Conservation (phyloP, 2,888 invertebrate genomes). For the Macrosoma leucophasiata region DNA sequence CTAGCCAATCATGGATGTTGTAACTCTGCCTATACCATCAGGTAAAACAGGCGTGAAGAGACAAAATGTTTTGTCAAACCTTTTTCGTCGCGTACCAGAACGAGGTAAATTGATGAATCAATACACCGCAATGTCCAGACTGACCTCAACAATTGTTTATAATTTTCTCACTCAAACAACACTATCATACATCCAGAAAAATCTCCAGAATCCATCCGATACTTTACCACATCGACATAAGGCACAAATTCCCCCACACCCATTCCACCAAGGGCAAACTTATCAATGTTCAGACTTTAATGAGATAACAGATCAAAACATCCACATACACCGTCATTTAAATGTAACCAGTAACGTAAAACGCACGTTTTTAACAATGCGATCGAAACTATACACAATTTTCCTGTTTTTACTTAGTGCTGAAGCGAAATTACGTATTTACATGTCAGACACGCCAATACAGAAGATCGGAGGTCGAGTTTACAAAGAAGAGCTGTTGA, state of each 20-base stretch:
- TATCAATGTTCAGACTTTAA: slow-evolving; percentile 32
- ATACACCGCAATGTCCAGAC: slow-evolving; percentile 16
- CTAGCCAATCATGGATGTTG: too few relatives aligned
- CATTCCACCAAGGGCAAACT: slow-evolving; percentile 25
- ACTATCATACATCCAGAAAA: slow-evolving; percentile 7
- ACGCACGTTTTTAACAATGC: slow-evolving; percentile 29
- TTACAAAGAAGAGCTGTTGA: slow-evolving; percentile 53
- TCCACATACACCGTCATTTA: slow-evolving; percentile 36
- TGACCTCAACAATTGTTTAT: slow-evolving; percentile 44
- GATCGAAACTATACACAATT: slow-evolving; percentile 25
- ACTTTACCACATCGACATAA: slow-evolving; percentile 26
- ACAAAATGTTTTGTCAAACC: too few relatives aligned
- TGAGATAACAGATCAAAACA: slow-evolving; percentile 46
- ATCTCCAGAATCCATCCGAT: slow-evolving; percentile 13
- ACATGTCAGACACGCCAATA: slow-evolving; percentile 46
- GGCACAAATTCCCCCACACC: slow-evolving; percentile 28
- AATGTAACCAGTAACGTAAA: slow-evolving; percentile 29
- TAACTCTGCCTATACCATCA: too few relatives aligned
- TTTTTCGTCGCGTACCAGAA: too few relatives aligned
- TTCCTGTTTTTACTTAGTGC: slow-evolving; percentile 32
- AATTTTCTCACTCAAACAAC: slow-evolving; percentile 41
- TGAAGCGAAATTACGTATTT: slow-evolving; percentile 41
- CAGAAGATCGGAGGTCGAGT: slow-evolving; percentile 48
- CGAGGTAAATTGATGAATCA: too few relatives aligned
- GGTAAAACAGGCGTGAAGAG: too few relatives aligned